These are phyloP conservation scores for Lutjanus argentimaculatus DNA, from an alignment of 2,797 vertebrate species.

Conservation along the genomic window DNA sequence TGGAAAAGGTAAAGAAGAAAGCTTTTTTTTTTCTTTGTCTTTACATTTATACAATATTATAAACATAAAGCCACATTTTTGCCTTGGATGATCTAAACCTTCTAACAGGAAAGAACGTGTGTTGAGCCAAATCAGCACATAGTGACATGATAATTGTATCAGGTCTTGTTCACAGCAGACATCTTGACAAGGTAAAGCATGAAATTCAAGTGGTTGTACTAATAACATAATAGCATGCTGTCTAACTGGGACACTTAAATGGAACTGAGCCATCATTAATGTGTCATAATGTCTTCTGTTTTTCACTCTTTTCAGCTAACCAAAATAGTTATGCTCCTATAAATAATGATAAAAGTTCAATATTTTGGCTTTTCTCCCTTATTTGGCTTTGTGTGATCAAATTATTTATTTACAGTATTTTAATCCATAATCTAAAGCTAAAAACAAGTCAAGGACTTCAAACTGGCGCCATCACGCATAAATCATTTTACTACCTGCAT, in stretches of 20 bases:
- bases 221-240: not conserved
- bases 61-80: not conserved
- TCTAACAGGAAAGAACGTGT: not conserved
- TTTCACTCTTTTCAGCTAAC: not conserved
- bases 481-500: not conserved
- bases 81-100: not conserved
- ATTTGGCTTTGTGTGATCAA: not conserved
- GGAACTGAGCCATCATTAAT: fast-evolving
- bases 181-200: conserved; percentile 7
- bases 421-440: not conserved
- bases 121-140: not conserved
- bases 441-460: not conserved
- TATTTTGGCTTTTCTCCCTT: not conserved
- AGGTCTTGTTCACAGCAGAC: not conserved
- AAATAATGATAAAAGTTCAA: not conserved
- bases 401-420: conserved; percentile 4
- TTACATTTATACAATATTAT: not conserved
- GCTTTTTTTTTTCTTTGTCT: no score
- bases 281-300: not conserved
- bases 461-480: not conserved
- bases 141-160: not conserved
- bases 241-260: not conserved
- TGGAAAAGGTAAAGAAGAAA: no score
- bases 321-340: not conserved
- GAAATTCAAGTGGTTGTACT: not conserved